Base-by-base conservation (phyloP, 2,888 invertebrate species). In the Microdon myrmicae region DNA sequence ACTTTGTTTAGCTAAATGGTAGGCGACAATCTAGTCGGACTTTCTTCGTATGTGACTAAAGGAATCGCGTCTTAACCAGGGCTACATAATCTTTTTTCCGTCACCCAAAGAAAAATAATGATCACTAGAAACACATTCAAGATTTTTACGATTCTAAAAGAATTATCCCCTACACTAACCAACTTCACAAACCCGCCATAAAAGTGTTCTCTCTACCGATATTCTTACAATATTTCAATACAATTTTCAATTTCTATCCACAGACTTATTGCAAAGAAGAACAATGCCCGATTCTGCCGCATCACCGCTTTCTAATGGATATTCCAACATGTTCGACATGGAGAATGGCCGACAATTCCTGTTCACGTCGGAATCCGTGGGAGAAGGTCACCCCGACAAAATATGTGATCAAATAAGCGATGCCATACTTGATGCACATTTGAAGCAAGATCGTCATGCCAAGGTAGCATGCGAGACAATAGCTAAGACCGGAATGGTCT, bases 381-480 rank as follows among this genome's bases (percentile, higher is more conserved):
- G 96, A 77, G 96, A 96, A 85, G 97, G 97, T 73, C 97, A 97
- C 84, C 96, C 97, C 84, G 96, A 96, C 80, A 96, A 96, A 87
- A 94, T 96, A 94, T 96, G 95, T 75, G 96, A 96, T 82, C 94
- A 95, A 83, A 95, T 96, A 75, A 92, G 96, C 81, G 94, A 96
- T 82, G 96, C 96, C 72, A 92, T 96, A 74, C 83, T 96, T 73
- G 96, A 96, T 81, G 96, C 96, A 73, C 96, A 96, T 83, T 82
- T 97, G 70, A 85, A 84, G 76, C 93, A 96, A 82, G 97, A 97
- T 82, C 95, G 96, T 16, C 86, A 96, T 80, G 96, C 96, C 51
- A 96, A 96, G 87, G 97, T 98, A 68, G 97, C 97, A 69, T 97
- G 97, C 80, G 94, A 99, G 86, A 95, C 96, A 19, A 96, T 97